These are phyloP conservation scores for Drosophila parthenogenetica DNA, from an alignment of 2,888 invertebrate genomes.

Conservation along the genomic window DNA sequence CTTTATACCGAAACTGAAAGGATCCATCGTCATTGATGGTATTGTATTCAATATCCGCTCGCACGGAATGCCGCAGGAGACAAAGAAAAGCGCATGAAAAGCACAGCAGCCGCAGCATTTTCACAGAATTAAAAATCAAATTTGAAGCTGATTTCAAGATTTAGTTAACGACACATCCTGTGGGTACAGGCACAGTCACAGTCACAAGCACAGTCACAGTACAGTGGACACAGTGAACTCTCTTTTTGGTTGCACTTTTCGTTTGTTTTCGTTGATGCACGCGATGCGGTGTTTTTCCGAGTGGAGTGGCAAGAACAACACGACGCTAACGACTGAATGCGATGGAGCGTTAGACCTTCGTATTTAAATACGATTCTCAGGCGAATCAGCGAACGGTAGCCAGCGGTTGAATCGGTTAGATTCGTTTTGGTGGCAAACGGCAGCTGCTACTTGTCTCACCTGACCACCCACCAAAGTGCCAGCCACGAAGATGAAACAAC, in stretches of 20 bases:
- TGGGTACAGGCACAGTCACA: slow-evolving; percentile 10
- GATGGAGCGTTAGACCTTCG: slow-evolving; percentile 75
- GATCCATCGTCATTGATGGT: slow-evolving; percentile 90
- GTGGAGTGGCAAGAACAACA: slow-evolving; percentile 76
- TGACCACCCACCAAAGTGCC: slow-evolving; percentile 84
- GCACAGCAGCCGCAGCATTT: slow-evolving; percentile 61
- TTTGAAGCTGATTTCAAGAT: neutral
- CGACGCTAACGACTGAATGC: slow-evolving; percentile 82
- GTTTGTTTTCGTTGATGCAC: slow-evolving; percentile 5
- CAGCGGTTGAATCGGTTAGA: slow-evolving; percentile 36
- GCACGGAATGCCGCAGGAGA: slow-evolving; percentile 32
- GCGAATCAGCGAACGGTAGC: slow-evolving; percentile 73
- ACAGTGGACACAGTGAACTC: neutral
- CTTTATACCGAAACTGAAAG: slow-evolving; percentile 89
- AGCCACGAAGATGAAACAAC: slow-evolving; percentile 63
- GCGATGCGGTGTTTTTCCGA: slow-evolving; percentile 4
- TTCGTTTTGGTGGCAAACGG: slow-evolving; percentile 21
- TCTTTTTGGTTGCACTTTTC: too few relatives aligned
- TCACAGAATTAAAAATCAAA: slow-evolving; percentile 26
- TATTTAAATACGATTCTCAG: slow-evolving; percentile 84
- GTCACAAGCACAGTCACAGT: slow-evolving; percentile 14
- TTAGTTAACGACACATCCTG: slow-evolving; percentile 67
- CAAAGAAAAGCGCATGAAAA: slow-evolving; percentile 45
- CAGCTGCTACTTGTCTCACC: slow-evolving; percentile 82
- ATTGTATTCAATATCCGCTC: slow-evolving; percentile 87